These are phyloP conservation scores for Poeciliopsis turrubarensis DNA, from an alignment of 2,113 vertebrate species.

Conservation along the genomic window DNA sequence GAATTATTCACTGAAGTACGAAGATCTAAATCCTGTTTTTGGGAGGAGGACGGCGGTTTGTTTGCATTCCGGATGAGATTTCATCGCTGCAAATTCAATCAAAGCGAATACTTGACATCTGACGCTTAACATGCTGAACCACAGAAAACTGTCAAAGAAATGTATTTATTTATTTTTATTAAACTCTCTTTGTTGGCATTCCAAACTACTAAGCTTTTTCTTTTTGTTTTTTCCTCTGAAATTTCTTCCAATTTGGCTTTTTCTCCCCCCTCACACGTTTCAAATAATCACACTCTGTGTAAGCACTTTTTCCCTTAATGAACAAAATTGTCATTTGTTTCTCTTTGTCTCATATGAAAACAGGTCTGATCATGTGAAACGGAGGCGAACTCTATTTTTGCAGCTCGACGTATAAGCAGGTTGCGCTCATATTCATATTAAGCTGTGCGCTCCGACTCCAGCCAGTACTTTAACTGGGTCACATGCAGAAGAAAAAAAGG, in stretches of 20 bases:
- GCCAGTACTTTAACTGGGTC: constrained; percentile 6
- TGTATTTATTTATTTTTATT: neutral
- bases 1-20: neutral
- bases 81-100: constrained; percentile 10
- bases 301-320: neutral
- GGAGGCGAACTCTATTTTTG: neutral
- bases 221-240: neutral
- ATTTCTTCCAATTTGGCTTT: neutral
- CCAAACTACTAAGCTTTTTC: neutral
- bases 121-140: neutral
- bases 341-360: neutral
- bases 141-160: neutral
- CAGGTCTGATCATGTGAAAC: neutral
- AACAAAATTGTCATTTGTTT: neutral
- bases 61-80: neutral
- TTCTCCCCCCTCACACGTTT: neutral
- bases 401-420: neutral
- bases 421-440: neutral
- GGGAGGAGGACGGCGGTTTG: neutral
- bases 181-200: neutral
- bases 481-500: neutral
- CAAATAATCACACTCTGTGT: neutral
- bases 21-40: neutral
- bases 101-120: neutral
- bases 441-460: constrained; percentile 8